Evolutionary conservation across 1,140 invertebrate species (phyloP).

Genomic region (Drusus annulatus): DNA sequence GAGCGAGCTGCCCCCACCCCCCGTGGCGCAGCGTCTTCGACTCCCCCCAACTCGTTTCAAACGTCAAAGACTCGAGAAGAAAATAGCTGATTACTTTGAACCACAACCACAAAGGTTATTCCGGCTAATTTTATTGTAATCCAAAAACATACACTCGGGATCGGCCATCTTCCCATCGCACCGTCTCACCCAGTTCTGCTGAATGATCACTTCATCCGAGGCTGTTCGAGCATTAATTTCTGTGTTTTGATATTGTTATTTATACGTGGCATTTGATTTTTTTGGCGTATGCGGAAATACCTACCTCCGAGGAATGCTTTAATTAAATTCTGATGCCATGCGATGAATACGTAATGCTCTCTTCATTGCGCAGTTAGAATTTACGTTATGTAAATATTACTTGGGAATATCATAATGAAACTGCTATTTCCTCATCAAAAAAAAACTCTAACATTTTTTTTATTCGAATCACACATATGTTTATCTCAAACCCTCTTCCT

Average conservation of each 20-base stretch:
- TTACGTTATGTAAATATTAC: neutral
- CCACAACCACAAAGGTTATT: slow-evolving; percentile 9
- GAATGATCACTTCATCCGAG: no score
- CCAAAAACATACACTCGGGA: no score
- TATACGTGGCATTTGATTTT: no score
- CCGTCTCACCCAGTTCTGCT: no score
- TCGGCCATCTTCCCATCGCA: no score
- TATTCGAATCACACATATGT: no score
- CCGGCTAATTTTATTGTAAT: slow-evolving; percentile 4
- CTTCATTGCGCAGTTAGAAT: neutral
- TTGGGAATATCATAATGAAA: no score
- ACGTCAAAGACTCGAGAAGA: neutral
- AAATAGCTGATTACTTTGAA: slow-evolving; percentile 16
- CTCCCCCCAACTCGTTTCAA: slow-evolving; percentile 11
- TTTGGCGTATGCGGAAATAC: neutral
- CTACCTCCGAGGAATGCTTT: neutral
- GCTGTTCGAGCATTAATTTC: no score
- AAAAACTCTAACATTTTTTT: no score
- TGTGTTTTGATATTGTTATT: no score
- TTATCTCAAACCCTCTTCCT: no score
- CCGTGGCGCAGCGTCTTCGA: neutral
- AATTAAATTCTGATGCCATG: neutral
- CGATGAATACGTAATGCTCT: slow-evolving; percentile 14
- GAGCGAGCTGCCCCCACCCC: neutral
- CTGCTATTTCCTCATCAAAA: no score